These are phyloP conservation scores for Protula sp. DNA, from an alignment of 2,888 invertebrate species.

Conservation along the genomic window DNA sequence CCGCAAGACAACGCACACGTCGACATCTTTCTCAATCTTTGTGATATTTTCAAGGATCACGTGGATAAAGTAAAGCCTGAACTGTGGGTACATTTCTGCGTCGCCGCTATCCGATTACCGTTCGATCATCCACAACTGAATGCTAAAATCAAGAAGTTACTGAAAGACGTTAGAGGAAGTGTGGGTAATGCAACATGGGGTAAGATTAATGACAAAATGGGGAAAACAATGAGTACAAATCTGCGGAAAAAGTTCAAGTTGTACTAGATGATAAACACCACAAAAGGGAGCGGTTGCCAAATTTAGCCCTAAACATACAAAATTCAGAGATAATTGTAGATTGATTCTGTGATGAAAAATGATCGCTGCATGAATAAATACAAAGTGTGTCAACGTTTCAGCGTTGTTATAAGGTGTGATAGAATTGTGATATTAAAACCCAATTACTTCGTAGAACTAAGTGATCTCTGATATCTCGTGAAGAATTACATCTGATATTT, in stretches of 20 bases:
- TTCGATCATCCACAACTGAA: slow-evolving; percentile 6
- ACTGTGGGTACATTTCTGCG: slow-evolving; percentile 18
- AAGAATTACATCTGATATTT: too few species aligned
- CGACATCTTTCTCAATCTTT: slow-evolving; percentile 15
- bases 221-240: slow-evolving; percentile 11
- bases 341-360: too few species aligned
- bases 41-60: slow-evolving; percentile 3
- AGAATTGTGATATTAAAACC: too few species aligned
- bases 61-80: slow-evolving; percentile 7
- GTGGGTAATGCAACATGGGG: slow-evolving; percentile 18
- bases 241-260: slow-evolving; percentile 20
- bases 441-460: too few species aligned
- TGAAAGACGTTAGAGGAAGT: slow-evolving; percentile 8
- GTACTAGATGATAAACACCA: slow-evolving; percentile 11
- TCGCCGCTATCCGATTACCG: slow-evolving; percentile 11
- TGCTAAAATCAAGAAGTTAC: slow-evolving; percentile 6
- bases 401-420: too few species aligned
- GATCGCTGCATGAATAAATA: too few species aligned
- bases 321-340: too few species aligned
- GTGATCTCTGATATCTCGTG: too few species aligned
- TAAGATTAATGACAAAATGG: slow-evolving; percentile 15
- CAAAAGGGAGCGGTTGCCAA: too few species aligned
- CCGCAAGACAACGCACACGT: slow-evolving; percentile 14
- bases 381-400: too few species aligned
- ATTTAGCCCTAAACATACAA: too few species aligned